phyloP scores from a whole-genome alignment of 2,888 invertebrate species.

The Zele albiditarsus region DNA sequence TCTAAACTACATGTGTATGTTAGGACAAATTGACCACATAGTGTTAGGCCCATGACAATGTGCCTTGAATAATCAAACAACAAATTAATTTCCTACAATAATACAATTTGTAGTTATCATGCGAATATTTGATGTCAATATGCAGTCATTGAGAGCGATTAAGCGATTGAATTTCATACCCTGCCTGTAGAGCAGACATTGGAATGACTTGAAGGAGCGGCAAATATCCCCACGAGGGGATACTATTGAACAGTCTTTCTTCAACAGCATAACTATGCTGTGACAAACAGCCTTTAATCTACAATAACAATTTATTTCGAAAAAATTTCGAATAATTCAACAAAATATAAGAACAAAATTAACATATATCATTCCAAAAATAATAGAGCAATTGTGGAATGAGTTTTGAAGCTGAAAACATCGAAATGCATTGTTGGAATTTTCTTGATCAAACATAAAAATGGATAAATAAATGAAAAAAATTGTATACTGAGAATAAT shows the following conservation, averaged over 20 bases:
- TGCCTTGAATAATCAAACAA: slow-evolving; percentile 77
- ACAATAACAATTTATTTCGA: slow-evolving; percentile 39
- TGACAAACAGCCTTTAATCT: slow-evolving; percentile 69
- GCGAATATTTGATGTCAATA: background rate
- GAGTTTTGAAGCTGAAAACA: no score
- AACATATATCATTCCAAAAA: no score
- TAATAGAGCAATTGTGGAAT: no score
- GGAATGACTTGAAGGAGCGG: slow-evolving; percentile 67
- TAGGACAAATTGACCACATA: slow-evolving; percentile 92
- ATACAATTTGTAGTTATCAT: background rate
- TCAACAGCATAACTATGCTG: slow-evolving; percentile 68
- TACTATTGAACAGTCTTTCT: slow-evolving; percentile 67
- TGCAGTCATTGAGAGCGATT: background rate
- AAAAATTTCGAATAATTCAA: background rate
- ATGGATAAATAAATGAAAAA: background rate
- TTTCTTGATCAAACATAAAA: background rate
- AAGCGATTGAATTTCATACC: slow-evolving; percentile 56
- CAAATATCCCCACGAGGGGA: slow-evolving; percentile 69
- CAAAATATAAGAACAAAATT: no score
- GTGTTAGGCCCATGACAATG: slow-evolving; percentile 95
- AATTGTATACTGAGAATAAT: background rate
- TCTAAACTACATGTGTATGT: slow-evolving; percentile 85
- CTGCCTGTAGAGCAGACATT: slow-evolving; percentile 70
- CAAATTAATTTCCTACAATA: background rate
- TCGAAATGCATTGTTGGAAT: background rate